Conservation (phyloP, 2,797 vertebrate species). For the Potorous gilbertii region DNA sequence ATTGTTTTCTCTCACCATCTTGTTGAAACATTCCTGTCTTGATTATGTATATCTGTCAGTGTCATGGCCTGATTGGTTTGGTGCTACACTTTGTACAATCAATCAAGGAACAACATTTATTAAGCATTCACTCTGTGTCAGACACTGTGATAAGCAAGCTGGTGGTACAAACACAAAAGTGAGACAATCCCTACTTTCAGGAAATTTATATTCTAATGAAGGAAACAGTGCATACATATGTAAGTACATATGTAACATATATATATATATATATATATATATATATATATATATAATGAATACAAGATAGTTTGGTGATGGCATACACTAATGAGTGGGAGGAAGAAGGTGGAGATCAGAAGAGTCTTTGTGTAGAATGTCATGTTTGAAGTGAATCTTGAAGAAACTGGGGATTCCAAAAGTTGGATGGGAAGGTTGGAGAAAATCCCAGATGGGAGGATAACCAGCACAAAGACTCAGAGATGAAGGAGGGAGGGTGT, state of each 20-base stretch:
- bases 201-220: not conserved
- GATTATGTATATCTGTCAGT: not conserved
- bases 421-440: not conserved
- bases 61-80: too few species aligned
- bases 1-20: not conserved
- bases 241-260: not conserved
- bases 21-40: not conserved
- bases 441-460: not conserved
- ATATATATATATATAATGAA: not conserved
- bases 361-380: not conserved
- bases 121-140: not conserved
- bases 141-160: not conserved
- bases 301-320: not conserved
- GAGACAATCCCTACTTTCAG: not conserved
- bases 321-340: not conserved
- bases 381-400: not conserved
- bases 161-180: not conserved
- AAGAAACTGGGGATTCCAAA: not conserved
- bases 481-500: not conserved
- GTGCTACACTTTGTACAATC: not conserved
- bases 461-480: not conserved
- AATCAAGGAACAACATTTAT: not conserved
- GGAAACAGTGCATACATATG: not conserved
- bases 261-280: not conserved
- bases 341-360: not conserved